Evolutionary conservation across 1,140 invertebrate genomes (phyloP), one percentile per base, ranked within the genome.

Genomic region (Pygmarrhopalites habei): DNA sequence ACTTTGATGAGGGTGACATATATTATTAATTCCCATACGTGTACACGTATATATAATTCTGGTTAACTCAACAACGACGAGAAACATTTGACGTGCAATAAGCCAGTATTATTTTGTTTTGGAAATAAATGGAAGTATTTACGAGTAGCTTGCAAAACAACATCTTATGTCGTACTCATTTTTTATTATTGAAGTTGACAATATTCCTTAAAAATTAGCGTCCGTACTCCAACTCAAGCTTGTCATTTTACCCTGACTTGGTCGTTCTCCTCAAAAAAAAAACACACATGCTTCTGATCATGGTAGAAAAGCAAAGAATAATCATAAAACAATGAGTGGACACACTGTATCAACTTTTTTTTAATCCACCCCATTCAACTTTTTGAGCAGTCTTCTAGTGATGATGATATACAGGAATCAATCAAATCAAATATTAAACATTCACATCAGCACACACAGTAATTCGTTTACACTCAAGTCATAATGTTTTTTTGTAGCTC

Each of bases 381-480:
- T 35, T 35, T 39, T 56, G 53, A 56, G 53, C 53, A 56, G 53
- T 56, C 53, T 56, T 56, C 53, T 56, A 41, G 53, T 56, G 53
- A 56, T 56, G 53, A 56, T 47, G n/a, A n/a, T 55, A 55, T 32
- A 56, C 35, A 52, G 19, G 49, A 52, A 52, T 52, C 49, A 25
- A 52, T 25, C 49, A 47, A 47, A 47, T 47, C 44, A 52, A 28
- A 14, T 52, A 52, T 52, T 26, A 52, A 52, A 52, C 49, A 52
- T 26, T 52, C 28, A 15, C 4, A 28, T 39, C 23, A 35, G 15
- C 35, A 56, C 49, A 28, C 53, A 56, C 39, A n/a, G 2, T 28
- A 56, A 39, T 14, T 26, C n/a, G 15, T 41, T 7, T 56, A 56
- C 53, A 56, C 29, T 26, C 14, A 14, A 56, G 53, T 19, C 23